Evolutionary conservation across 2,888 invertebrate genomes (phyloP), one percentile per base, ranked within the genome.

Genomic region (Lepidonotus clava): DNA sequence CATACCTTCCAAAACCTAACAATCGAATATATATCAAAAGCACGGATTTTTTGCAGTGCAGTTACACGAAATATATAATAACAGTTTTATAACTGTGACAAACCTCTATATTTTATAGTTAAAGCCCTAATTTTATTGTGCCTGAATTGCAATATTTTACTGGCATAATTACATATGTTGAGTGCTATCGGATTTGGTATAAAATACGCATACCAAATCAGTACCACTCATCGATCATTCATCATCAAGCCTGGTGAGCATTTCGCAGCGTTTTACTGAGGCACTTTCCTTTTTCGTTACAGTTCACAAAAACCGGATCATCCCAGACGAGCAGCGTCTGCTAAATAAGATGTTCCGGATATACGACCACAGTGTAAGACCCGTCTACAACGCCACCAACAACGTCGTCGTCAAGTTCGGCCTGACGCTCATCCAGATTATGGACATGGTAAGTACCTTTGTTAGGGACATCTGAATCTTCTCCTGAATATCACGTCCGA

Each of bases 381-480:
- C 95, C 0, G 95, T 95, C 34, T 92, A 92, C 89, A 95, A 95
- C 90, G 94, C 95, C 5, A 94, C 94, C 4, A 89, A 92, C 40
- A 94, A 94, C 28, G 94, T 95, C 8, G 92, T 93, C 24, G 95
- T 95, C 77, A 91, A 93, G 88, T 94, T 95, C 40, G 95, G 95
- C 51, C 95, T 95, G 89, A 95, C 95, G 0, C 93, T 95, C 66
- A 95, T 95, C 56, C 95, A 95, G 90, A 95, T 95, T 83, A 95
- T 95, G 92, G 95, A 95, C 90, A 94, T 95, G 95, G 95, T 95
- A 90, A 94, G 94, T 90, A 24, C 34, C 14, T 28, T 40, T n/a
- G n/a, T n/a, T n/a, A n/a, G n/a, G n/a, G n/a, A n/a, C n/a, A n/a
- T n/a, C n/a, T n/a, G n/a, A n/a, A n/a, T n/a, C n/a, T n/a, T n/a